These are phyloP conservation scores for Anolis sagrei DNA, from an alignment of 2,113 vertebrate genomes.

Conservation along the genomic window DNA sequence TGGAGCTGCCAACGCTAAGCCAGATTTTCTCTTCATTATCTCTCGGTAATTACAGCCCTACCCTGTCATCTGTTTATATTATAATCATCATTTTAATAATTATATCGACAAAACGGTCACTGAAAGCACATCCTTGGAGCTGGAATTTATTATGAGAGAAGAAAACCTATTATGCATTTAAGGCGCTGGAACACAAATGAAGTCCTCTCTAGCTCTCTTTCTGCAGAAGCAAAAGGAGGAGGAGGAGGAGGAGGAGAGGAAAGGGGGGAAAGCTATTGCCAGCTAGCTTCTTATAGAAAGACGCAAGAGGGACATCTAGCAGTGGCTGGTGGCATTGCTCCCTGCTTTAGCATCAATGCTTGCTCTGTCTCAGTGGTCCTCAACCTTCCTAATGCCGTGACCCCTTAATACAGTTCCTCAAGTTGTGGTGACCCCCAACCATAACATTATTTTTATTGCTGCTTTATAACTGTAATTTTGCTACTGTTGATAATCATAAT, in stretches of 20 bases:
- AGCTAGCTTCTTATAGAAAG: conserved; percentile 61
- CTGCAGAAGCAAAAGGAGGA: conserved; percentile 32
- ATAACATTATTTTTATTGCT: no score
- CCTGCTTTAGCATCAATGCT: not conserved
- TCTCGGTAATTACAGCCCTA: conserved; percentile 7
- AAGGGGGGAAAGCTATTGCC: not conserved
- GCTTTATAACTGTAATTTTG: no score
- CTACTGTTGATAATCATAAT: no score
- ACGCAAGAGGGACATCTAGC: conserved; percentile 80
- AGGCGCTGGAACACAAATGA: conserved; percentile 59
- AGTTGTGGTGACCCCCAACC: no score
- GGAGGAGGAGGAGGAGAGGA: no score
- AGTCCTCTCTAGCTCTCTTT: conserved; percentile 44
- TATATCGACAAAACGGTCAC: conserved; percentile 37
- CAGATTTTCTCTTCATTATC: not conserved
- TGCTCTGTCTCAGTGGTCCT: no score
- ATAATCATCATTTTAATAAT: conserved; percentile 45
- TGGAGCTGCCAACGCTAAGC: not conserved
- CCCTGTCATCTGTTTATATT: conserved; percentile 32
- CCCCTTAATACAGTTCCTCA: no score
- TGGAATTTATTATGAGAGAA: conserved; percentile 60
- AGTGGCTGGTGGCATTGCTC: conserved; percentile 45
- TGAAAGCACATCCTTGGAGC: conserved; percentile 44
- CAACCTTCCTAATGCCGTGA: no score
- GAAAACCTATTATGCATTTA: conserved; percentile 51